A percentile compares a stretch with the other conserved stretches of the same genome.
phyloP scores from a whole-genome alignment of 2,888 invertebrate species.

The Dugesia japonica region DNA sequence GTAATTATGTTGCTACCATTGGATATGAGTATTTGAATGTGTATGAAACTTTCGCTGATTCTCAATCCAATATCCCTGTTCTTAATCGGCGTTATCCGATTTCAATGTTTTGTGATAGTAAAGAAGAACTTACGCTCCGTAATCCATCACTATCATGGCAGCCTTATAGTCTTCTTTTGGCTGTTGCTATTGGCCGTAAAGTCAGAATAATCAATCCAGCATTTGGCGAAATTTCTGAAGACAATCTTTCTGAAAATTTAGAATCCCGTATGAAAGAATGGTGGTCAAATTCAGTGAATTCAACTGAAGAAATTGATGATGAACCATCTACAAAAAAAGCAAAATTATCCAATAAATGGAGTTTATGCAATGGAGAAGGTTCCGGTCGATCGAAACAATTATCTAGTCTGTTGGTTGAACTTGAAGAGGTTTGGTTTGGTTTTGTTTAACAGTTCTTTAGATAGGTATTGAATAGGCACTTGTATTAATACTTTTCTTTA shows the following conservation, averaged over 20 bases:
- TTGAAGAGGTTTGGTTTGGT: not conserved
- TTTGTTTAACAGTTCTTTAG: too few relatives aligned
- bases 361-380: not conserved
- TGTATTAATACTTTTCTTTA: too few relatives aligned
- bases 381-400: not conserved
- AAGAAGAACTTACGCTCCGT: not conserved
- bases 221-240: too few relatives aligned
- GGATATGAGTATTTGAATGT: not conserved
- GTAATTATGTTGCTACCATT: not conserved
- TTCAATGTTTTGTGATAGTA: not conserved
- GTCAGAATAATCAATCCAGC: not conserved
- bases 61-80: not conserved
- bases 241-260: not conserved
- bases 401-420: not conserved
- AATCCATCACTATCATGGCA: not conserved
- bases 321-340: not conserved
- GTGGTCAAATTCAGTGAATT: not conserved
- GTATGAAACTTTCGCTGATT: not conserved
- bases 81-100: not conserved
- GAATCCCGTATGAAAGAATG: not conserved
- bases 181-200: not conserved
- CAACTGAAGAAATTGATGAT: not conserved
- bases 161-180: not conserved
- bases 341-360: not conserved
- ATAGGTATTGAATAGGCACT: too few relatives aligned